phyloP scores from a whole-genome alignment of 2,888 invertebrate species.

The Phalera bucephala region DNA sequence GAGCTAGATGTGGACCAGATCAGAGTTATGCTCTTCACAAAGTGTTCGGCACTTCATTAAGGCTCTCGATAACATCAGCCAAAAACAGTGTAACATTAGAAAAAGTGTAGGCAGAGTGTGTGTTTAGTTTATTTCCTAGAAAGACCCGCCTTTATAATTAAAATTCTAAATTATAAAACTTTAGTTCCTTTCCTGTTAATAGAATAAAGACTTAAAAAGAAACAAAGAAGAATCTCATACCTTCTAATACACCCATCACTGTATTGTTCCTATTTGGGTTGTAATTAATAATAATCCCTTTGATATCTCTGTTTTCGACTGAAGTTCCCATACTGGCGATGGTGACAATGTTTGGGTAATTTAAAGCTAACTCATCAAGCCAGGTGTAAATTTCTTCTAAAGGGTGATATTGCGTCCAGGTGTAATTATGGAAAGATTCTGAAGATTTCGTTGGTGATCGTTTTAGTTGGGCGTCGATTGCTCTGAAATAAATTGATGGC shows the following conservation, averaged over 20 bases:
- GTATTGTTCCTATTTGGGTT: slow-evolving; percentile 62
- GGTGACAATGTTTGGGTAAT: slow-evolving; percentile 75
- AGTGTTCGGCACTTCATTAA: too few relatives aligned
- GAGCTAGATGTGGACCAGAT: too few relatives aligned
- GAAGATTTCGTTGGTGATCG: slow-evolving; percentile 39
- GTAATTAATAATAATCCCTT: slow-evolving; percentile 76
- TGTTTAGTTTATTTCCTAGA: too few relatives aligned
- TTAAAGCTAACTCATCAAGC: slow-evolving; percentile 75
- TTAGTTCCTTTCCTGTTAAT: too few relatives aligned
- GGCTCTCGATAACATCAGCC: too few relatives aligned
- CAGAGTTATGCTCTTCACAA: too few relatives aligned
- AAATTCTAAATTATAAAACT: too few relatives aligned
- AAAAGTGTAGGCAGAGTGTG: too few relatives aligned
- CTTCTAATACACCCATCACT: slow-evolving; percentile 80
- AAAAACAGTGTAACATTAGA: too few relatives aligned
- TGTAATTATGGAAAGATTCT: slow-evolving; percentile 45
- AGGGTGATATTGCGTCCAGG: slow-evolving; percentile 84
- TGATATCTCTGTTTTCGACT: slow-evolving; percentile 84
- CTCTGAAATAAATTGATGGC: slow-evolving; percentile 48
- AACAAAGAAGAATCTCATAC: too few relatives aligned
- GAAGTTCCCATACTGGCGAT: slow-evolving; percentile 81
- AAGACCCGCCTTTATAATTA: too few relatives aligned
- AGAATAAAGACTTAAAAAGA: too few relatives aligned
- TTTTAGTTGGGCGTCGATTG: slow-evolving; percentile 73
- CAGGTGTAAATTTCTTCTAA: slow-evolving; percentile 84